A percentile compares a stretch with the other conserved stretches of the same genome.
These are phyloP conservation scores for Epinotia nisella DNA, from an alignment of 2,888 invertebrate species.

Conservation along the genomic window DNA sequence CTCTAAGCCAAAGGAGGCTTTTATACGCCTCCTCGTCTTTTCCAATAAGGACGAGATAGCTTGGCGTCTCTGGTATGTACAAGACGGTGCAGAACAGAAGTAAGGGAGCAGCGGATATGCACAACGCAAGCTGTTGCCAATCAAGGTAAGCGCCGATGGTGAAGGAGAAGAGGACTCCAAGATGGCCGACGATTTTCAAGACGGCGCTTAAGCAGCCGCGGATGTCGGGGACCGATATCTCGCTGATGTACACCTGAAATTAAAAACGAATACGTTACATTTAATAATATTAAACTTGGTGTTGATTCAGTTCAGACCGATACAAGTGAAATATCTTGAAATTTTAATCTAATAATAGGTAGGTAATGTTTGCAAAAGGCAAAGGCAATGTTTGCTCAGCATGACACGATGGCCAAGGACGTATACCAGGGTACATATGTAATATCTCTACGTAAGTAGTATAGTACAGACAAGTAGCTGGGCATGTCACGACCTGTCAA, in stretches of 20 bases:
- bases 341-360: no score
- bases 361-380: no score
- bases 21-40: conserved; percentile 87
- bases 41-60: conserved; percentile 91
- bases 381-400: no score
- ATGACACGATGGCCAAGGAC: no score
- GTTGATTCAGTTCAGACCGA: neutral
- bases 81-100: conserved; percentile 90
- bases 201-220: conserved; percentile 94
- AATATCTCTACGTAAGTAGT: no score
- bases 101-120: conserved; percentile 91
- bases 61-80: conserved; percentile 95
- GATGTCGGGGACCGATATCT: conserved; percentile 94
- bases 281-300: no score
- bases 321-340: neutral
- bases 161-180: conserved; percentile 93
- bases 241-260: conserved; percentile 93
- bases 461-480: no score
- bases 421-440: no score
- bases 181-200: conserved; percentile 93
- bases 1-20: conserved; percentile 92
- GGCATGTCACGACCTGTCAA: no score
- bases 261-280: no score
- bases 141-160: conserved; percentile 92
- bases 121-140: conserved; percentile 93